Percentiles rank a stretch among this genome's conserved stretches.
Conservation (phyloP, 2,888 invertebrate genomes). For the Melieria crassipennis region DNA sequence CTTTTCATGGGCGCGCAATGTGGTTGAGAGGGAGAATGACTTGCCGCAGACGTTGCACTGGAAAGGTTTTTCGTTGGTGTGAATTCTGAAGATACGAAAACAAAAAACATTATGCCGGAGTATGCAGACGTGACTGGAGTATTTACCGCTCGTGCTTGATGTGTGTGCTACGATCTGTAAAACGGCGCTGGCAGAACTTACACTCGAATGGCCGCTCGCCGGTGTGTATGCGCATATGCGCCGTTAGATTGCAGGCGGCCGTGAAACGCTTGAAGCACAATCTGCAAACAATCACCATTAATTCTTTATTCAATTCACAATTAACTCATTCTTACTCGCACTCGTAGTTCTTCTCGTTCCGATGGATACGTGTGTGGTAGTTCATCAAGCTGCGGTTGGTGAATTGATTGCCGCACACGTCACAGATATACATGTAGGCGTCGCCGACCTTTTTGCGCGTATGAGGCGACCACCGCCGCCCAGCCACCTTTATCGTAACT, state of each 20-base stretch:
- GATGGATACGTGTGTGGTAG: constrained; percentile 51
- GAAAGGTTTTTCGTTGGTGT: constrained; percentile 61
- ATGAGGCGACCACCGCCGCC: not conserved
- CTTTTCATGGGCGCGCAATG: constrained; percentile 55
- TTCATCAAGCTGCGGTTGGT: constrained; percentile 43
- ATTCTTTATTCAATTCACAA: not conserved
- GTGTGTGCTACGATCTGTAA: constrained; percentile 61
- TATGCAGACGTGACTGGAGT: not conserved
- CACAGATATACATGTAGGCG: constrained; percentile 38
- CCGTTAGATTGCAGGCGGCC: constrained; percentile 53
- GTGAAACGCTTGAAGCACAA: constrained; percentile 53
- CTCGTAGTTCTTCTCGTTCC: constrained; percentile 44
- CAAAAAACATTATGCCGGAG: not conserved
- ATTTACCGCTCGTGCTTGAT: constrained; percentile 61
- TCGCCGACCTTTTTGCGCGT: constrained; percentile 19
- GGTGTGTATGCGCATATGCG: constrained; percentile 58
- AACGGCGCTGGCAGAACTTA: constrained; percentile 52
- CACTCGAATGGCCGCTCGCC: constrained; percentile 57
- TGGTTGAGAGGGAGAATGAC: constrained; percentile 56
- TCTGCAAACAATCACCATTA: constrained; percentile 39
- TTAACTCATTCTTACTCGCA: constrained; percentile 48
- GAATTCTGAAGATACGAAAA: constrained; percentile 47
- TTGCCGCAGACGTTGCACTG: constrained; percentile 53
- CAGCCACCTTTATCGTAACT: constrained; percentile 12
- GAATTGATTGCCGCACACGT: constrained; percentile 50